Conservation (phyloP, 2,113 vertebrate genomes). For the Numida meleagris region DNA sequence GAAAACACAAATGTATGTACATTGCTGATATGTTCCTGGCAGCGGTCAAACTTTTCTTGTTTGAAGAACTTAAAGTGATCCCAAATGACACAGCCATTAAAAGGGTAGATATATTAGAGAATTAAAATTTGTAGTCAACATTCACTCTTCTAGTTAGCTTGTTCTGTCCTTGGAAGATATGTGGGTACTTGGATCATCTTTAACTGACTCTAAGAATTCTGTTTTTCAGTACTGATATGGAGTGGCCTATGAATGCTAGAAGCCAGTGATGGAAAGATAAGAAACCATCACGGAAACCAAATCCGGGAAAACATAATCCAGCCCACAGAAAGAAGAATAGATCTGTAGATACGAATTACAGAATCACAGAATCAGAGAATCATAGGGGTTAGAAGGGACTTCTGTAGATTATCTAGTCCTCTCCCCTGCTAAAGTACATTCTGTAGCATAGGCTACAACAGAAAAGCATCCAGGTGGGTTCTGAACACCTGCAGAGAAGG, state of each 20-base stretch:
- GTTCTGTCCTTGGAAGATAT: neutral
- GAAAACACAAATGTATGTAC: neutral
- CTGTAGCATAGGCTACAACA: too few species aligned
- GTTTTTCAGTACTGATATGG: neutral
- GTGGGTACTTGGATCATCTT: neutral
- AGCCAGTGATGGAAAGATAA: neutral
- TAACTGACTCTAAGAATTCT: neutral
- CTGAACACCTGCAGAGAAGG: too few species aligned
- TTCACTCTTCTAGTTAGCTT: neutral
- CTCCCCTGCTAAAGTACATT: too few species aligned
- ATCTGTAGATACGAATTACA: neutral
- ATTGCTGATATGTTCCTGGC: neutral
- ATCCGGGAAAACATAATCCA: neutral
- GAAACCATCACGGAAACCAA: fast-evolving
- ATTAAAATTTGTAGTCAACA: neutral
- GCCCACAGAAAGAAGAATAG: neutral
- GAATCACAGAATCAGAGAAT: too few species aligned
- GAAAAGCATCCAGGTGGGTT: too few species aligned
- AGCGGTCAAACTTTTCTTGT: neutral
- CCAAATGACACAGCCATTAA: neutral
- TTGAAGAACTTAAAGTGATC: neutral
- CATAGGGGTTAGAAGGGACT: too few species aligned
- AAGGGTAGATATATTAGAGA: neutral
- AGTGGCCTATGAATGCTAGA: neutral
- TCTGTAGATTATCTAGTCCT: too few species aligned